Conservation (phyloP, 2,113 vertebrate species). For the Apodemus sylvaticus region DNA sequence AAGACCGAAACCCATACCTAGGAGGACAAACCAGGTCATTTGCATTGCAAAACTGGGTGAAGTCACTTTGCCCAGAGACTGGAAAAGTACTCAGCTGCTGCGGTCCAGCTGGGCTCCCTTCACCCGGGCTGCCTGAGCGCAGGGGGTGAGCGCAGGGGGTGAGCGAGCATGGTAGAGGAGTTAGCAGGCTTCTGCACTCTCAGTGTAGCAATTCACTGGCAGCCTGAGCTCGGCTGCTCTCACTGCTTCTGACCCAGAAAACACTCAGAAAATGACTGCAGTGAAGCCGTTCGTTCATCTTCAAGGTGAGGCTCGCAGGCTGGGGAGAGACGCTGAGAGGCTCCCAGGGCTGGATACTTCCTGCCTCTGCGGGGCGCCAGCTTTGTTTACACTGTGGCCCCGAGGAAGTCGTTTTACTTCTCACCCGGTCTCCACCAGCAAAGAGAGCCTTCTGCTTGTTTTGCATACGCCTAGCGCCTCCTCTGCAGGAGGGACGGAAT, state of each 20-base stretch:
- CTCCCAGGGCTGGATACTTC: constrained; percentile 62
- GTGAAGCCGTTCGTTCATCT: constrained; percentile 54
- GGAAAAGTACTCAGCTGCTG: constrained; percentile 62
- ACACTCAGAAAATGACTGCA: constrained; percentile 73
- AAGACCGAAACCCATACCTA: neutral
- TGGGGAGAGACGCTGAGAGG: constrained; percentile 46
- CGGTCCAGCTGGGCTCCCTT: neutral
- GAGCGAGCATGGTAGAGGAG: accelerated
- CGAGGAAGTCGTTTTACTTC: constrained; percentile 64
- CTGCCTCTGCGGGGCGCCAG: constrained; percentile 41
- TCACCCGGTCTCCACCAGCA: constrained; percentile 40
- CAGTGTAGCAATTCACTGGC: constrained; percentile 5
- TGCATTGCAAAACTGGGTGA: constrained; percentile 52
- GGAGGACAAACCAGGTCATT: constrained; percentile 18
- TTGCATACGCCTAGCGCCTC: constrained; percentile 60
- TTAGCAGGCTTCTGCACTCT: neutral
- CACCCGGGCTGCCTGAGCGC: neutral
- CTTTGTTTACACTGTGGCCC: constrained; percentile 55
- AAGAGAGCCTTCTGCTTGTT: constrained; percentile 69
- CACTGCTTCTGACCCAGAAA: constrained; percentile 79
- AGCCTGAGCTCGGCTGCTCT: constrained; percentile 50
- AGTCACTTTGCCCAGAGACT: constrained; percentile 59
- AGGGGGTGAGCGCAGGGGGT: neutral
- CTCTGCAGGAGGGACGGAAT: constrained; percentile 62
- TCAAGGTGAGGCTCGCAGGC: constrained; percentile 76